Evolutionary conservation across 2,888 invertebrate species (phyloP).

Genomic region (Fragum whitleyi): DNA sequence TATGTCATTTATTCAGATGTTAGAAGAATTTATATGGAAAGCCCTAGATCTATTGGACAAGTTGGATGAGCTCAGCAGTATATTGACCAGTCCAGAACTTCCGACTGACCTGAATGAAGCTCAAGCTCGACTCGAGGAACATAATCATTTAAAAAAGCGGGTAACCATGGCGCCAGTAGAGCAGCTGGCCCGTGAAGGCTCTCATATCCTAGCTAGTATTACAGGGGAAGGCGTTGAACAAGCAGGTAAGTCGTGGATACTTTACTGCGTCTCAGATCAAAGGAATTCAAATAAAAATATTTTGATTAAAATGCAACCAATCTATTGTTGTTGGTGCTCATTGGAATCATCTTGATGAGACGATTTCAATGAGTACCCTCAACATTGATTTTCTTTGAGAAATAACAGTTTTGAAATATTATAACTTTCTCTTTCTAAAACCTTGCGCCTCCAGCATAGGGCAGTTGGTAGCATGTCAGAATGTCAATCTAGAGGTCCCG

Average conservation of each 20-base stretch:
- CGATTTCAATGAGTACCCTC: no score
- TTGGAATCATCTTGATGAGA: no score
- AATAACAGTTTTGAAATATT: no score
- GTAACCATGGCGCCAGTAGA: slow-evolving; percentile 97
- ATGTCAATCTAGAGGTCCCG: no score
- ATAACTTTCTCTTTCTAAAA: no score
- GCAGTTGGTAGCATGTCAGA: no score
- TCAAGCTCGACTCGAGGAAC: slow-evolving; percentile 95
- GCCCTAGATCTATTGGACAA: slow-evolving; percentile 96
- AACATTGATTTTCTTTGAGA: no score
- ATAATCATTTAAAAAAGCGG: slow-evolving; percentile 95
- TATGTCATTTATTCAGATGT: slow-evolving; percentile 87
- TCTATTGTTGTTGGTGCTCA: no score
- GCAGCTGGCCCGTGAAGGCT: slow-evolving; percentile 95
- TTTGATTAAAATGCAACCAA: no score
- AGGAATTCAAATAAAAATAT: no score
- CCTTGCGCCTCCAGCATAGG: no score
- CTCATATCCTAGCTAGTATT: slow-evolving; percentile 87
- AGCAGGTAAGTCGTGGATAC: slow-evolving; percentile 26
- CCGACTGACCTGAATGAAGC: slow-evolving; percentile 97
- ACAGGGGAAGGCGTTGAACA: slow-evolving; percentile 77
- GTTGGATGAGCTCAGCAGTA: slow-evolving; percentile 96
- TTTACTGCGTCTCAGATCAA: no score
- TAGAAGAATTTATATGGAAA: slow-evolving; percentile 98
- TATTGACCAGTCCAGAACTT: slow-evolving; percentile 96